Conservation (phyloP, 1,140 invertebrate species). For the Drosophila saltans region DNA sequence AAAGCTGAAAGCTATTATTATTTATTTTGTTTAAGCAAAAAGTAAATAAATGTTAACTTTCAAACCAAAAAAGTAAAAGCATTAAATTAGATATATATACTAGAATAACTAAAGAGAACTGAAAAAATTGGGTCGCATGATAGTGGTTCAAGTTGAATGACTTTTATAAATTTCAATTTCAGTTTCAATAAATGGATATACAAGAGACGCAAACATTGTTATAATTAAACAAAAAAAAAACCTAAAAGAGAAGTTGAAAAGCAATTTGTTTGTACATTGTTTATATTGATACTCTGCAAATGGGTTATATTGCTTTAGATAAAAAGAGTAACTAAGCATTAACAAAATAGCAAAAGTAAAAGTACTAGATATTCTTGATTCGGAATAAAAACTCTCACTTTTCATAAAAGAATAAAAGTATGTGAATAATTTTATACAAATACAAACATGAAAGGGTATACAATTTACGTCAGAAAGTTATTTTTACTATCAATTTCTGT, state of each 20-base stretch:
- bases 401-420: too few relatives aligned
- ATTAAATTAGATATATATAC: background rate
- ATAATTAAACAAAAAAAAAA: constrained; percentile 50
- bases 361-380: too few relatives aligned
- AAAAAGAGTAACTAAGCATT: background rate
- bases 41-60: background rate
- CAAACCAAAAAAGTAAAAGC: constrained; percentile 54
- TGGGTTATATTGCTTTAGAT: background rate
- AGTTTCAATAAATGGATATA: constrained; percentile 47
- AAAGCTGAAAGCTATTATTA: constrained; percentile 6
- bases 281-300: background rate
- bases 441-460: background rate
- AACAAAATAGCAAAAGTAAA: too few relatives aligned
- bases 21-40: constrained; percentile 14
- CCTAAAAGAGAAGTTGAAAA: constrained; percentile 23
- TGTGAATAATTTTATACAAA: too few relatives aligned
- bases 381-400: too few relatives aligned
- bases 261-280: background rate
- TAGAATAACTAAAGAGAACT: constrained; percentile 16
- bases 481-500: constrained; percentile 13
- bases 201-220: constrained; percentile 43
- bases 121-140: constrained; percentile 19
- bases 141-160: constrained; percentile 70
- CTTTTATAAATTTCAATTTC: constrained; percentile 52
- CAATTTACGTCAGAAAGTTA: background rate